Evolutionary conservation across 2,113 vertebrate genomes (phyloP).

Genomic region (Nanorana parkeri): DNA sequence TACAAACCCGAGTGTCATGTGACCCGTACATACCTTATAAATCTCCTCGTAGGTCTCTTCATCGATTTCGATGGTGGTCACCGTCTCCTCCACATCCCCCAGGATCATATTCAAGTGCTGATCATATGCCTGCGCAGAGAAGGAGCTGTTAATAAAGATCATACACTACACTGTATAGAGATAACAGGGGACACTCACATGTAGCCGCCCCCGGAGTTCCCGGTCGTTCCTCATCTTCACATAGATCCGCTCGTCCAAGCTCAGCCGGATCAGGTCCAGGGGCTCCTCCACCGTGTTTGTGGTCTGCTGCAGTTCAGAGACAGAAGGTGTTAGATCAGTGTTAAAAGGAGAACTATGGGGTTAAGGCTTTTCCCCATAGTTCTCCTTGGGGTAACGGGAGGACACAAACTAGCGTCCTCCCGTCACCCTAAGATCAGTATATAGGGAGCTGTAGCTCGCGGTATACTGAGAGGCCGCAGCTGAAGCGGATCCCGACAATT

Average conservation of each 20-base stretch:
- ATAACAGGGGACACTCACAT: slow-evolving; percentile 77
- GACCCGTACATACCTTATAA: slow-evolving; percentile 65
- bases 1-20: neutral
- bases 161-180: neutral
- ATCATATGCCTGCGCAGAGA: slow-evolving; percentile 86
- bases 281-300: slow-evolving; percentile 97
- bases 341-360: too few species aligned
- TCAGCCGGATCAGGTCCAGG: slow-evolving; percentile 93
- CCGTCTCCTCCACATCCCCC: slow-evolving; percentile 97
- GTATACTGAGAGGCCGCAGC: too few species aligned
- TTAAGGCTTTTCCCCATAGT: too few species aligned
- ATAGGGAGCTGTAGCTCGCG: too few species aligned
- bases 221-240: slow-evolving; percentile 98
- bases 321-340: slow-evolving; percentile 27
- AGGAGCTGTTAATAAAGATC: neutral
- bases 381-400: too few species aligned
- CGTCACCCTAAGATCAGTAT: too few species aligned
- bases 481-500: too few species aligned
- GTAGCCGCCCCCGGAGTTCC: slow-evolving; percentile 91
- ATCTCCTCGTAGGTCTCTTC: slow-evolving; percentile 98
- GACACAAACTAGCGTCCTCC: too few species aligned
- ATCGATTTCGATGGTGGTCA: slow-evolving; percentile 98
- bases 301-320: slow-evolving; percentile 81
- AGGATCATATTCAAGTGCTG: slow-evolving; percentile 99
- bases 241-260: slow-evolving; percentile 95